These are phyloP conservation scores for Actinostola sp. DNA, from an alignment of 92 coral and sea anemone genomes.

Conservation along the genomic window DNA sequence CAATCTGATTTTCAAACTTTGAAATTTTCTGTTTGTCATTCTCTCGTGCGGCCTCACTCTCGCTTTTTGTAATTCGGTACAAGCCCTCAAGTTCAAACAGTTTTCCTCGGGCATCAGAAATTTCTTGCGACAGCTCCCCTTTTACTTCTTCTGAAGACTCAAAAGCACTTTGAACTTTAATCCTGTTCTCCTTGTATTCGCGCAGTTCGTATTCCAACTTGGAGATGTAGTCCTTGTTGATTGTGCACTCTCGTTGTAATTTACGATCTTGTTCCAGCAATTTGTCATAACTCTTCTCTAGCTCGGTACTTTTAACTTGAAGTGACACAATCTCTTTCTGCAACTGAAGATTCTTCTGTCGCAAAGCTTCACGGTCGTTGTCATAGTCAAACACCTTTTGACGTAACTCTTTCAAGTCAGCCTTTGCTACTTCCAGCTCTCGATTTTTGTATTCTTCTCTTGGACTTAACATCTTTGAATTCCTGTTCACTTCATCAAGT, in stretches of 20 bases:
- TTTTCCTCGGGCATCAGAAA: slow-evolving; percentile 66
- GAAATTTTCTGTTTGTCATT: slow-evolving; percentile 64
- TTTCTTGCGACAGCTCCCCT: slow-evolving; percentile 67
- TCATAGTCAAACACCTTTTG: slow-evolving; percentile 55
- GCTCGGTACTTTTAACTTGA: slow-evolving; percentile 62
- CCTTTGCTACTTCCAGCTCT: slow-evolving; percentile 66
- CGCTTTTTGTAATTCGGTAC: slow-evolving; percentile 54
- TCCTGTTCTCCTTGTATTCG: slow-evolving; percentile 54
- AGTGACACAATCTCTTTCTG: slow-evolving; percentile 71
- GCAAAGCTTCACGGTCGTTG: slow-evolving; percentile 65
- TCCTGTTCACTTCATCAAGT: slow-evolving; percentile 53
- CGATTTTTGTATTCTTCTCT: slow-evolving; percentile 40
- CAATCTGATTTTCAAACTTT: slow-evolving; percentile 80
- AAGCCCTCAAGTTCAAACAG: slow-evolving; percentile 63
- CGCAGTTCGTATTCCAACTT: slow-evolving; percentile 69
- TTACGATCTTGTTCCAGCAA: slow-evolving; percentile 70
- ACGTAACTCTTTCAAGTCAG: slow-evolving; percentile 60
- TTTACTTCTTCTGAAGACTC: slow-evolving; percentile 61
- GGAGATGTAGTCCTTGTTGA: slow-evolving; percentile 53
- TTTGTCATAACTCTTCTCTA: slow-evolving; percentile 55
- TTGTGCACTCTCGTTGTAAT: slow-evolving; percentile 56
- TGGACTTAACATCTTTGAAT: slow-evolving; percentile 32
- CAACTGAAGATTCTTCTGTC: slow-evolving; percentile 69
- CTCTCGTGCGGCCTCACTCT: slow-evolving; percentile 52
- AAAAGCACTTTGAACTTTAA: slow-evolving; percentile 59